These are phyloP conservation scores for Drosophila santomea DNA, from an alignment of 1,140 invertebrate species.

Conservation along the genomic window DNA sequence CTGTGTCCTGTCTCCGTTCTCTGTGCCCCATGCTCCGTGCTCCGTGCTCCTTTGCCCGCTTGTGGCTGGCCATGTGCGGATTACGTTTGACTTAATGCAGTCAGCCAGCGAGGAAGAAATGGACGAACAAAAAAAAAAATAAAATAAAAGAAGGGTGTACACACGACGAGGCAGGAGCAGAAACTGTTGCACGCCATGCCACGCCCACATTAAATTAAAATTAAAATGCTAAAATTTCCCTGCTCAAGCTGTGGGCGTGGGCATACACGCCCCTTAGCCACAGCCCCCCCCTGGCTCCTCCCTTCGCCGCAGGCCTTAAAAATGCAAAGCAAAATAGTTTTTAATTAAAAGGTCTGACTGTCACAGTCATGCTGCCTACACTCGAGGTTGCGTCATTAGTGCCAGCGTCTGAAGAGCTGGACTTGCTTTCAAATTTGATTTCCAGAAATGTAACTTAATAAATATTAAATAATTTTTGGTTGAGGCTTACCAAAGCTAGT, in stretches of 20 bases:
- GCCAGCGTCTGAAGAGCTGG: slow-evolving; percentile 10
- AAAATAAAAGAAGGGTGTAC: slow-evolving; percentile 4
- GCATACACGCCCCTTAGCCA: slow-evolving; percentile 45
- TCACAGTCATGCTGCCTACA: slow-evolving; percentile 54
- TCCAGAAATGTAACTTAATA: too few relatives aligned
- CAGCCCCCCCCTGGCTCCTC: not conserved
- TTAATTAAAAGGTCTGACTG: slow-evolving; percentile 76
- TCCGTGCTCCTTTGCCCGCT: slow-evolving; percentile 39
- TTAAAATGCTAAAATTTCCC: slow-evolving; percentile 80
- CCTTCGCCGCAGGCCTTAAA: slow-evolving; percentile 51
- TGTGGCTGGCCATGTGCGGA: slow-evolving; percentile 79
- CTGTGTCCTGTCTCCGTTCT: slow-evolving; percentile 3
- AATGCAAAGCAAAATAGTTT: slow-evolving; percentile 83
- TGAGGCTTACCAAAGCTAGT: too few relatives aligned
- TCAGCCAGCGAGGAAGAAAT: slow-evolving; percentile 17
- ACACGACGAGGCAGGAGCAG: slow-evolving; percentile 12
- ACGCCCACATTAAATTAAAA: slow-evolving; percentile 79
- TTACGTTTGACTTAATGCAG: slow-evolving; percentile 82
- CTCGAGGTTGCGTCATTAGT: slow-evolving; percentile 44
- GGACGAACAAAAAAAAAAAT: not conserved
- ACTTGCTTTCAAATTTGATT: not conserved
- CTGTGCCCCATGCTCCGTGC: not conserved
- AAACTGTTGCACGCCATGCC: slow-evolving; percentile 76
- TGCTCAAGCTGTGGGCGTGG: slow-evolving; percentile 61
- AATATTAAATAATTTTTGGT: too few relatives aligned